Base-by-base conservation (phyloP, 2,888 invertebrate genomes). In the Sphaeridia pumilis region DNA sequence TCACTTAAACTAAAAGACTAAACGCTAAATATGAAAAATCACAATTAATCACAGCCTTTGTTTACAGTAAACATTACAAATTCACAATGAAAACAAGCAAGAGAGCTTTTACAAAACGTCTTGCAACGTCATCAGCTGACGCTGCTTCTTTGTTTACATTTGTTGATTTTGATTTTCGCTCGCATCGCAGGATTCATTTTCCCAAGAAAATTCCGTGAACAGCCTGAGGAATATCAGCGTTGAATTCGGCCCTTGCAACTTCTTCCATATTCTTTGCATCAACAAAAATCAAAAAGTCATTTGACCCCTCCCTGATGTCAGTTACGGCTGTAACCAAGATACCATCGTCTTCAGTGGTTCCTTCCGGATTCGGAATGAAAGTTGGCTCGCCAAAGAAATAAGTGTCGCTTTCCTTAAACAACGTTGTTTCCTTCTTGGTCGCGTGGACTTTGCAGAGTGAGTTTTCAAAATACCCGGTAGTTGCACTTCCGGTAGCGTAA, bases 271-370 rank as follows among this genome's bases (percentile, higher is more conserved):
- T 67, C 45, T 64, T 66, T 0, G 70, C 72, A 64, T 73, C 69
- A 41, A 73, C 65, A 34, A 72, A 63, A 12, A 70, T 58, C 34
- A 73, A 57, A 34, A 66, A 61, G 34, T 66, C 66, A 35, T 65
- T 59, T 20, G 52, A 46, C 17, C 56, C 64, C 44, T 62, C 58
- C 25, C 61, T 54, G 4, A 65, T 58, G 48, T 69, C 68, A 17
- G 68, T 63, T 17, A 67, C 66, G 41, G 67, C 61, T 22, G 66
- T 63, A 50, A 70, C 60, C 17, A 70, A 53, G 14, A 69, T 59
- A 12, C 75, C 75, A 55, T 75, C 75, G 58, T 75, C 75, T 65
- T 76, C 76, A 12, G 66, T 65, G 31, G 54, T 65, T 2, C 69
- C 69, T 21, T 67, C 67, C 4, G 57, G 57, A 34, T 52, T 50